phyloP scores from a whole-genome alignment of 2,113 vertebrate species.

The Pygoscelis adeliae region DNA sequence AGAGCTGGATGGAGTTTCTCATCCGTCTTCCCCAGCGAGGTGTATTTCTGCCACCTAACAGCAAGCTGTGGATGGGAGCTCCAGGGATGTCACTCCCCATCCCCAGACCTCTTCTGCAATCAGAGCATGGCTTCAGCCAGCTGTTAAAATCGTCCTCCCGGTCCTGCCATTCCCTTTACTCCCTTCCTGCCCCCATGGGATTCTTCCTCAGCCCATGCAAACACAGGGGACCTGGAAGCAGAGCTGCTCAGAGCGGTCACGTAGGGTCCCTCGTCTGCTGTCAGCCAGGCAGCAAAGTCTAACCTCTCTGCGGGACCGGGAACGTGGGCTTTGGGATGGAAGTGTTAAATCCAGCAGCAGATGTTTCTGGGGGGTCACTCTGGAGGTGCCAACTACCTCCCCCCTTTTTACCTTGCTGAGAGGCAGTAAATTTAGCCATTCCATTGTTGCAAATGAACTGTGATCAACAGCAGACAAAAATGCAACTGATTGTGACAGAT shows the following conservation, averaged over 20 bases:
- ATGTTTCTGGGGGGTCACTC: background rate
- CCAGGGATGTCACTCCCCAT: background rate
- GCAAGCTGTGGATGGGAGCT: background rate
- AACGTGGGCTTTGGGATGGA: background rate
- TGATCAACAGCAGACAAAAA: background rate
- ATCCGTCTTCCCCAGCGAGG: background rate
- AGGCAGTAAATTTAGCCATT: background rate
- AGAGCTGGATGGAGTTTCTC: background rate
- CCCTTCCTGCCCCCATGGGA: background rate
- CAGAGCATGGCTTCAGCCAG: background rate
- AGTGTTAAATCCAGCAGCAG: background rate
- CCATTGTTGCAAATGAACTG: background rate
- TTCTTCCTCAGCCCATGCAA: background rate
- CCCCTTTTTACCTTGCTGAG: background rate
- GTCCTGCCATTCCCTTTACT: background rate
- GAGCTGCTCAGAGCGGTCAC: background rate
- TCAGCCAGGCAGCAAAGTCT: background rate
- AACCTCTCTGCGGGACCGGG: background rate
- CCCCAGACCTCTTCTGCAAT: background rate
- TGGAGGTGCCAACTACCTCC: background rate
- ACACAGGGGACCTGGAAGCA: background rate
- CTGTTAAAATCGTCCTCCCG: background rate
- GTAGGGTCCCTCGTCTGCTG: fast-evolving
- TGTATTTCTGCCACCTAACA: background rate
- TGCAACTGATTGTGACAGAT: background rate